A percentile compares a stretch with the other conserved stretches of the same genome.
Evolutionary conservation across 2,888 invertebrate genomes (phyloP).

Genomic region (Dynastes hyllus): DNA sequence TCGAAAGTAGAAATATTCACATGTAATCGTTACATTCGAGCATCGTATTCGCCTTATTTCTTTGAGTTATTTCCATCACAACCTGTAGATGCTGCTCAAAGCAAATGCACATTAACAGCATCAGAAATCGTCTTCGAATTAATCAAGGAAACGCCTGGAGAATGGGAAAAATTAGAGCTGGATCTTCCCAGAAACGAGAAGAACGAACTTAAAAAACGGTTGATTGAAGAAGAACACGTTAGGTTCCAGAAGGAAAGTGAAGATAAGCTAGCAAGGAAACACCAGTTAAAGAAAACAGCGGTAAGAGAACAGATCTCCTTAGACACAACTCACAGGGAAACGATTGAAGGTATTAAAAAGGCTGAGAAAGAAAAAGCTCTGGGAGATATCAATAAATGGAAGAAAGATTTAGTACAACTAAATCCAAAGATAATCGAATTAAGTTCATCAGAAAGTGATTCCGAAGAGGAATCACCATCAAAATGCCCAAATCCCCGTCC

Average conservation of each 20-base stretch:
- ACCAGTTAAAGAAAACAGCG: conserved; percentile 75
- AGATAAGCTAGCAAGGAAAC: conserved; percentile 73
- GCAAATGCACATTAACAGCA: conserved; percentile 78
- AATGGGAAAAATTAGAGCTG: conserved; percentile 77
- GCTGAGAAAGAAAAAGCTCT: conserved; percentile 78
- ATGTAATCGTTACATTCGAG: conserved; percentile 81
- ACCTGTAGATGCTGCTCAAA: conserved; percentile 76
- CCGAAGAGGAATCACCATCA: not conserved
- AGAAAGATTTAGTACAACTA: conserved; percentile 61
- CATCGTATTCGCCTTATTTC: conserved; percentile 81
- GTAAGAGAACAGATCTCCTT: conserved; percentile 76
- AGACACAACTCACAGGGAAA: conserved; percentile 74
- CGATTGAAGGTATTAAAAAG: conserved; percentile 79
- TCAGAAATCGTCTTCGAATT: conserved; percentile 80
- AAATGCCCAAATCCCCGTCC: conserved; percentile 13
- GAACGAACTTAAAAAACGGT: conserved; percentile 74
- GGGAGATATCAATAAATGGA: conserved; percentile 79
- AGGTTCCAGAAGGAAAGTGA: conserved; percentile 74
- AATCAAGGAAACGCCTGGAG: conserved; percentile 73
- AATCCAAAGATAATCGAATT: conserved; percentile 57
- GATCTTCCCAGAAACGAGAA: conserved; percentile 75
- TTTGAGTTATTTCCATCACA: conserved; percentile 83
- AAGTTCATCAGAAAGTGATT: conserved; percentile 8
- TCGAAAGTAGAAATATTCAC: conserved; percentile 82
- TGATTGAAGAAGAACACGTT: conserved; percentile 75